Evolutionary conservation across 2,888 invertebrate genomes (phyloP).

Genomic region (Sialis fuliginosa): DNA sequence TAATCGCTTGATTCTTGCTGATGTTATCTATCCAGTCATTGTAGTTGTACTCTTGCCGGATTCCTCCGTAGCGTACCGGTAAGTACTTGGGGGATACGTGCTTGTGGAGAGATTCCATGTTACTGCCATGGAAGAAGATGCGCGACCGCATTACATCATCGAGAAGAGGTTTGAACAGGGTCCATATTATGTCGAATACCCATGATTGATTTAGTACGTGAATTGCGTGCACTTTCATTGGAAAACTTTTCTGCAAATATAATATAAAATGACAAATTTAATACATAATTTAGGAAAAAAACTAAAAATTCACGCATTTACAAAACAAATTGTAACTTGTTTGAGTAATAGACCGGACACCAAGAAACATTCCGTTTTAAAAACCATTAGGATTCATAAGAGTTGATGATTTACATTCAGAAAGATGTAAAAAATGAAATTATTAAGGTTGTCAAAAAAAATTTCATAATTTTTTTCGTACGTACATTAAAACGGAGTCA

Average conservation of each 20-base stretch:
- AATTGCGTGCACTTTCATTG: constrained; percentile 51
- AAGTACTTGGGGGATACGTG: constrained; percentile 51
- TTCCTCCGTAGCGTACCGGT: constrained; percentile 44
- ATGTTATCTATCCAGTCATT: constrained; percentile 55
- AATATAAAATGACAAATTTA: background rate
- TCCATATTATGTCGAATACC: constrained; percentile 62
- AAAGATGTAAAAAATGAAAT: too few relatives aligned
- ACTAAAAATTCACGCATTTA: constrained; percentile 1
- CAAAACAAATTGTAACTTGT: too few relatives aligned
- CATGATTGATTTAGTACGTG: constrained; percentile 69
- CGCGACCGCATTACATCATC: constrained; percentile 45
- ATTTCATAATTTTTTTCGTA: too few relatives aligned
- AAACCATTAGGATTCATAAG: too few relatives aligned
- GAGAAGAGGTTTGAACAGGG: constrained; percentile 60
- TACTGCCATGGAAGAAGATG: constrained; percentile 49
- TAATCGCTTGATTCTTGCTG: constrained; percentile 33
- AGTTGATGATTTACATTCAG: too few relatives aligned
- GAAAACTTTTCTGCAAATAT: constrained; percentile 44
- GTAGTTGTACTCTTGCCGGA: constrained; percentile 53
- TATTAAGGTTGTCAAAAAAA: too few relatives aligned
- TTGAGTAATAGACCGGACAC: too few relatives aligned
- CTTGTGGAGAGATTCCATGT: constrained; percentile 53
- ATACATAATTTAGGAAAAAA: background rate
- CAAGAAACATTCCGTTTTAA: too few relatives aligned
- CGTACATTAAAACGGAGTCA: too few relatives aligned